A percentile compares a stretch with the other conserved stretches of the same genome.
phyloP scores from a whole-genome alignment of 2,113 vertebrate genomes.

The Epinephelus moara region DNA sequence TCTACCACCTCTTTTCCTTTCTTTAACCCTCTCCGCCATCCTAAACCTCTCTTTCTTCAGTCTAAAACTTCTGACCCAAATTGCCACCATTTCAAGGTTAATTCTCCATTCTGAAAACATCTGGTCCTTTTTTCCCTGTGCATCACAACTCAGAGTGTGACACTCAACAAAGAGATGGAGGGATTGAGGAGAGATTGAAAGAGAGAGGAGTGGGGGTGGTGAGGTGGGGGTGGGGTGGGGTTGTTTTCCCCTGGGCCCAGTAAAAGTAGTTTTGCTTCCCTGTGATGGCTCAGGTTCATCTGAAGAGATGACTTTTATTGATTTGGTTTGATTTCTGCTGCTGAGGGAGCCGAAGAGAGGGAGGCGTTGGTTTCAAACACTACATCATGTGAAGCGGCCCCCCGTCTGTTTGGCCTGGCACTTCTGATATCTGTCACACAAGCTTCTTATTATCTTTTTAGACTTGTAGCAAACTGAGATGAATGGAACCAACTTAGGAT shows the following conservation, averaged over 20 bases:
- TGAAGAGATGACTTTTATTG: slow-evolving; percentile 81
- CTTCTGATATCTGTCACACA: slow-evolving; percentile 39
- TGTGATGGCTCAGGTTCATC: slow-evolving; percentile 72
- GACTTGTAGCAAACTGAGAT: slow-evolving; percentile 12
- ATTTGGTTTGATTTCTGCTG: slow-evolving; percentile 79
- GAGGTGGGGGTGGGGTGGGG: not conserved
- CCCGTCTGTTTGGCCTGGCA: slow-evolving; percentile 25
- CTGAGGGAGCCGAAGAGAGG: slow-evolving; percentile 35
- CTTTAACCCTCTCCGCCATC: slow-evolving; percentile 16
- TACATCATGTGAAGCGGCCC: slow-evolving; percentile 42
- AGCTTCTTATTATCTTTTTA: slow-evolving; percentile 32
- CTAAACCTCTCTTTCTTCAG: not conserved
- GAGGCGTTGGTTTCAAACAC: slow-evolving; percentile 41
- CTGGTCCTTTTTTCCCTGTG: slow-evolving; percentile 3
- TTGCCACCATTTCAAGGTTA: slow-evolving; percentile 31
- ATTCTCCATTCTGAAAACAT: slow-evolving; percentile 44
- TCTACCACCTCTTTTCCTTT: not conserved
- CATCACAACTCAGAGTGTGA: slow-evolving; percentile 26
- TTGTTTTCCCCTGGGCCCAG: slow-evolving; percentile 67
- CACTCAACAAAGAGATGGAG: slow-evolving; percentile 64
- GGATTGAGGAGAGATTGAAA: slow-evolving; percentile 49
- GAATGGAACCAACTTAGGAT: not conserved
- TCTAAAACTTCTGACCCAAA: slow-evolving; percentile 21
- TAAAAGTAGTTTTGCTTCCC: slow-evolving; percentile 74
- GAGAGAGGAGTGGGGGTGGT: slow-evolving; percentile 26